Evolutionary conservation across 2,888 invertebrate species (phyloP).

Genomic region (Notodonta ziczac): DNA sequence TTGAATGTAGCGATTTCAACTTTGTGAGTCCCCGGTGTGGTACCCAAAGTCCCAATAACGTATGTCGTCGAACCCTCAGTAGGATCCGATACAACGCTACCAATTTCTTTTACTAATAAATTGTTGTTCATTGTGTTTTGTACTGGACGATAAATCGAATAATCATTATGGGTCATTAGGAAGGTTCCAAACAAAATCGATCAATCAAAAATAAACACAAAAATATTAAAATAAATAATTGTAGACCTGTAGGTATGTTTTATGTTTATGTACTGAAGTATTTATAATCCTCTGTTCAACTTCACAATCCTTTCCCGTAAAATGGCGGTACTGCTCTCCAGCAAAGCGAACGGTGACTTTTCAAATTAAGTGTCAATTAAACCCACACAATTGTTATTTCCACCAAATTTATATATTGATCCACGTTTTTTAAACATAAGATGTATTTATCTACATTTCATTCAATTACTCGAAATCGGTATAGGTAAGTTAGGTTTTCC

Average conservation of each 20-base stretch:
- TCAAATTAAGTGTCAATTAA: conserved; percentile 64
- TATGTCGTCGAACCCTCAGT: conserved; percentile 58
- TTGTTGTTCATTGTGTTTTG: conserved; percentile 50
- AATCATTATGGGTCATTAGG: neutral
- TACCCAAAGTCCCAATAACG: conserved; percentile 66
- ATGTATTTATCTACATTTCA: too few species aligned
- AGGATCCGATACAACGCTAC: conserved; percentile 58
- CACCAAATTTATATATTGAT: too few species aligned
- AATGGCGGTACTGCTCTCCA: conserved; percentile 49
- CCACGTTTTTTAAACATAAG: too few species aligned
- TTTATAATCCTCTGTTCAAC: too few species aligned
- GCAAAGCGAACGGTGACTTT: conserved; percentile 63
- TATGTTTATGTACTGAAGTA: too few species aligned
- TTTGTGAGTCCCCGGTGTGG: conserved; percentile 46
- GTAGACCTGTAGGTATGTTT: too few species aligned
- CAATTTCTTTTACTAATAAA: conserved; percentile 65
- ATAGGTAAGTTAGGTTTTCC: too few species aligned
- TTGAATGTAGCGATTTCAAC: conserved; percentile 37
- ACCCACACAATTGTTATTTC: conserved; percentile 23
- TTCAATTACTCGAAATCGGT: too few species aligned
- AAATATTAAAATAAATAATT: too few species aligned
- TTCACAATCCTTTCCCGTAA: too few species aligned
- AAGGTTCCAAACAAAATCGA: neutral
- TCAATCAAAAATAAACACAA: too few species aligned
- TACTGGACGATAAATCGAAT: neutral